A percentile compares a stretch with the other conserved stretches of the same genome.
Conservation (phyloP, 2,113 vertebrate species). For the Illadopsis cleaveri region DNA sequence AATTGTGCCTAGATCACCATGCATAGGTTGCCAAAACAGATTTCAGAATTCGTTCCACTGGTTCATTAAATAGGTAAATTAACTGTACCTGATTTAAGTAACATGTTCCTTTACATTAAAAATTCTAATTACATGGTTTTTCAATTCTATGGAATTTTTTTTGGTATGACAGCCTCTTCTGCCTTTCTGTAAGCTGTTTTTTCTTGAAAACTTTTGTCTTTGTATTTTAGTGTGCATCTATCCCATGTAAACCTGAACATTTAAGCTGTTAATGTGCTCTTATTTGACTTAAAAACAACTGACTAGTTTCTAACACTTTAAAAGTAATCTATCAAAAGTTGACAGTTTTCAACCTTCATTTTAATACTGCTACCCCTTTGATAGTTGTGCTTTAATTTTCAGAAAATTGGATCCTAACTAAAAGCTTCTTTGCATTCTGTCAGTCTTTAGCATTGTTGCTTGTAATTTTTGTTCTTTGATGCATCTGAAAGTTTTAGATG, state of each 20-base stretch:
- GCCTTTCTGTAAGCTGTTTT: neutral
- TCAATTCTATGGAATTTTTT: neutral
- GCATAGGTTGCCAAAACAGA: neutral
- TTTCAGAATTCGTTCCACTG: neutral
- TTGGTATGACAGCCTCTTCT: neutral
- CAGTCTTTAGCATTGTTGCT: neutral
- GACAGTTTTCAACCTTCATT: constrained; percentile 23
- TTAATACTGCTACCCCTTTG: neutral
- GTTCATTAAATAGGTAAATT: neutral
- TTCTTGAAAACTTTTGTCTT: neutral
- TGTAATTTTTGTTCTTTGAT: constrained; percentile 9
- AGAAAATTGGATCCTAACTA: neutral
- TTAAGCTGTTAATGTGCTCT: neutral
- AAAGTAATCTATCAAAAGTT: constrained; percentile 33
- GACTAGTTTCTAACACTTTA: neutral
- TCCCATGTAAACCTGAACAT: neutral
- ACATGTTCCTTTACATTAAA: neutral
- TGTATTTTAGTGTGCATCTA: neutral
- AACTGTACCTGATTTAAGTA: neutral
- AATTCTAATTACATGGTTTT: neutral
- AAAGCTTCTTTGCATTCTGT: constrained; percentile 28
- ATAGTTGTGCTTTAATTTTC: constrained; percentile 16
- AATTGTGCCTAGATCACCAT: neutral
- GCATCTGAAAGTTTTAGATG: neutral
- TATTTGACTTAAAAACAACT: neutral